Percentiles rank a stretch among this genome's conserved stretches.
Evolutionary conservation across 2,888 invertebrate species (phyloP).

Genomic region (Aradus depressus): DNA sequence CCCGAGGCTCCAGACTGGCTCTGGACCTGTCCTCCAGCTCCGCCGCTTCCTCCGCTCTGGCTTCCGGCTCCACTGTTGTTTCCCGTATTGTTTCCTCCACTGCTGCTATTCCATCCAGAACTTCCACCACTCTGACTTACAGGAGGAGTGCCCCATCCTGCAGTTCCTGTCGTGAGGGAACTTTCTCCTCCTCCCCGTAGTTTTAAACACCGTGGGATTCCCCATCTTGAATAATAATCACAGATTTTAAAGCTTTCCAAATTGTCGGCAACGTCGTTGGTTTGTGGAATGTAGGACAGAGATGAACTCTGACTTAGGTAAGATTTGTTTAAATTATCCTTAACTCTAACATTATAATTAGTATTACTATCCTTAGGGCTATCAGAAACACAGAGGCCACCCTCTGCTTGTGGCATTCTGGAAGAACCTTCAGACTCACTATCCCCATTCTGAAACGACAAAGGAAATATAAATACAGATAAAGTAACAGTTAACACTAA

Average conservation of each 20-base stretch:
- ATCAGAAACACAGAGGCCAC: constrained; percentile 43
- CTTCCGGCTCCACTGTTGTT: constrained; percentile 6
- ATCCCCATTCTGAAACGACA: constrained; percentile 23
- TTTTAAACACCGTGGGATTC: constrained; percentile 49
- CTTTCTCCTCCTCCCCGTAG: constrained; percentile 71
- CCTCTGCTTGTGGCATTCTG: constrained; percentile 30
- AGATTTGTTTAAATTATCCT: constrained; percentile 26
- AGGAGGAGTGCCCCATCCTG: constrained; percentile 68
- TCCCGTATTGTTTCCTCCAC: constrained; percentile 28
- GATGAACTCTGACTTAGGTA: constrained; percentile 27
- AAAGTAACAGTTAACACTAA: not conserved
- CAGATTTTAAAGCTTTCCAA: constrained; percentile 28
- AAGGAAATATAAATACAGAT: constrained; percentile 1
- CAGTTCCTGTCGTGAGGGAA: constrained; percentile 59
- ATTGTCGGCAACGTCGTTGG: constrained; percentile 26
- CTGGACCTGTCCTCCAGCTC: constrained; percentile 9
- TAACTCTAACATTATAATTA: constrained; percentile 30
- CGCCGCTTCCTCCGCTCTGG: not conserved
- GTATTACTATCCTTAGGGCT: constrained; percentile 35
- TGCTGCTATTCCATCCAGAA: constrained; percentile 39
- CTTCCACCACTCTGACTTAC: constrained; percentile 45
- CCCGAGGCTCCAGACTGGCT: constrained; percentile 10
- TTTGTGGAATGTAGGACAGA: constrained; percentile 30
- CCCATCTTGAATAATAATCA: constrained; percentile 40
- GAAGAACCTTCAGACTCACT: constrained; percentile 27